phyloP scores from a whole-genome alignment of 1,140 invertebrate genomes.

The Dufourea novaeangliae region DNA sequence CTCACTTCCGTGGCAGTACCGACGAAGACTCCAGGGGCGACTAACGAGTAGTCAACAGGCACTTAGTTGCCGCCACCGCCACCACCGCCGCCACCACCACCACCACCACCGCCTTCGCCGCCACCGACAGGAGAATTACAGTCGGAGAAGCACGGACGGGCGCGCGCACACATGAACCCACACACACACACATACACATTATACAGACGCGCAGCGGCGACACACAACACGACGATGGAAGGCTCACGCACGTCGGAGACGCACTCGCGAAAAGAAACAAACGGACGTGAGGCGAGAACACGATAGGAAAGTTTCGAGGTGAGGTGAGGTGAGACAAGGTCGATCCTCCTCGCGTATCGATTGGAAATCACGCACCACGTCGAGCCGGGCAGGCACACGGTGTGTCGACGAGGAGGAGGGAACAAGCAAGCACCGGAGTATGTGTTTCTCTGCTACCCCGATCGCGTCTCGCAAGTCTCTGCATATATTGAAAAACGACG shows the following conservation, averaged over 20 bases:
- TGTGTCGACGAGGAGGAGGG: too few relatives aligned
- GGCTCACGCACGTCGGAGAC: constrained; percentile 7
- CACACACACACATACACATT: too few relatives aligned
- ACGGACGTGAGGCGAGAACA: constrained; percentile 29
- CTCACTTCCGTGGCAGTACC: constrained; percentile 6
- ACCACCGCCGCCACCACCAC: not conserved
- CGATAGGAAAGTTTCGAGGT: constrained; percentile 33
- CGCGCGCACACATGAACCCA: too few relatives aligned
- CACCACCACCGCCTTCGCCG: not conserved
- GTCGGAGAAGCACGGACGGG: constrained; percentile 7
- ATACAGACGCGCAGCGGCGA: not conserved
- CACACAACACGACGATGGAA: not conserved
- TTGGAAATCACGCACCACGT: constrained; percentile 48
- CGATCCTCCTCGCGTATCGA: constrained; percentile 34
- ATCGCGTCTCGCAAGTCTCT: constrained; percentile 5
- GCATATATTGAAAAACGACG: constrained; percentile 13
- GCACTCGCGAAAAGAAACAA: constrained; percentile 25
- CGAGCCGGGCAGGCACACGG: not conserved
- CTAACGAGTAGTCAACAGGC: constrained; percentile 43
- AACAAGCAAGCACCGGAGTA: not conserved
- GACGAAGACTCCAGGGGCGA: constrained; percentile 37
- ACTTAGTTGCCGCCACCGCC: constrained; percentile 19
- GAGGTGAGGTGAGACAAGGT: constrained; percentile 38
- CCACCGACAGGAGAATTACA: constrained; percentile 25
- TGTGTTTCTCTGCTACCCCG: constrained; percentile 23